Conservation (phyloP, 2,113 vertebrate genomes). For the Rhinichthys klamathensis region DNA sequence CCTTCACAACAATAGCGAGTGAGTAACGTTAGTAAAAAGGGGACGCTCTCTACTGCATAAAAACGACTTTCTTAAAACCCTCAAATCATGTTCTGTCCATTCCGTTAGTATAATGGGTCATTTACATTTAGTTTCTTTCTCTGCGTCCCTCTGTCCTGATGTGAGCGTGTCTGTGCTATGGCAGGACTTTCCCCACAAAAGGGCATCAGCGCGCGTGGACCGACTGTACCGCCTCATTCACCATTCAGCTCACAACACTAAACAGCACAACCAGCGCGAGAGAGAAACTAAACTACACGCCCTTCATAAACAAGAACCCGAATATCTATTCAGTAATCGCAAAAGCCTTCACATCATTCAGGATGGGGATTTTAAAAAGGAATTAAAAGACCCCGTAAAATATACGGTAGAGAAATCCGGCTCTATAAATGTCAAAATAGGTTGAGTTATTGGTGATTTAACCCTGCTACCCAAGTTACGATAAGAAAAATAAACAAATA, state of each 20-base stretch:
- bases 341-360: neutral
- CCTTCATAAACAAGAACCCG: neutral
- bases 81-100: conserved; percentile 60
- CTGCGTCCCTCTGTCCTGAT: conserved; percentile 65
- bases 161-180: conserved; percentile 72
- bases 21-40: conserved; percentile 5
- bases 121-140: conserved; percentile 59
- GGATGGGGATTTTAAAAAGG: neutral
- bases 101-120: conserved; percentile 65
- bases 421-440: too few species aligned
- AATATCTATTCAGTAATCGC: neutral
- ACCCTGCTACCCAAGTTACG: neutral
- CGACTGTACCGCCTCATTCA: conserved; percentile 24
- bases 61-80: conserved; percentile 68
- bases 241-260: conserved; percentile 3
- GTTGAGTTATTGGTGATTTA: neutral
- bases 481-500: neutral
- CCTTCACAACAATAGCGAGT: conserved; percentile 20
- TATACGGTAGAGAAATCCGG: too few species aligned
- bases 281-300: neutral
- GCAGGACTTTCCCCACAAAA: conserved; percentile 73
- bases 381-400: too few species aligned
- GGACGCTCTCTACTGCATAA: conserved; percentile 18
- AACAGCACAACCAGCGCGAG: neutral
- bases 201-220: conserved; percentile 66